phyloP scores from a whole-genome alignment of 2,113 vertebrate genomes.

The Rhabdomys dilectus region DNA sequence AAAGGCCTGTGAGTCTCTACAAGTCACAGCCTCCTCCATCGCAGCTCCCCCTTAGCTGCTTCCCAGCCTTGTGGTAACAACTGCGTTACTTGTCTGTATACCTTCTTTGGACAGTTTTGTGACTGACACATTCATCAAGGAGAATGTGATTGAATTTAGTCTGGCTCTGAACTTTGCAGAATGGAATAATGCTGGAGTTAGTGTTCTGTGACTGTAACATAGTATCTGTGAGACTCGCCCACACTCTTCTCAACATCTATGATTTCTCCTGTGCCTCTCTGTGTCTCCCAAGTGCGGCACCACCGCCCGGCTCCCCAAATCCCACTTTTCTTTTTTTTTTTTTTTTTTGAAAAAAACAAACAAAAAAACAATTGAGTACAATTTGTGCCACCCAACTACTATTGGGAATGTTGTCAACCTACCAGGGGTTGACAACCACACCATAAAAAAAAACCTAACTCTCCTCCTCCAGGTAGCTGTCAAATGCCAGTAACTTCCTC shows the following conservation, averaged over 20 bases:
- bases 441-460: background rate
- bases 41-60: background rate
- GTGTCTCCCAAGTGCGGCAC: too few species aligned
- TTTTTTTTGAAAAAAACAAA: too few species aligned
- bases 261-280: constrained; percentile 42
- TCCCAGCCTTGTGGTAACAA: background rate
- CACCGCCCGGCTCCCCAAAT: too few species aligned
- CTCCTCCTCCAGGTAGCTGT: background rate
- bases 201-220: constrained; percentile 33
- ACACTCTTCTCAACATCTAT: background rate
- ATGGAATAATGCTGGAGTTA: background rate
- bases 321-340: too few species aligned
- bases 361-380: background rate
- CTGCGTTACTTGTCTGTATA: background rate
- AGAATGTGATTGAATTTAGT: background rate
- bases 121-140: background rate
- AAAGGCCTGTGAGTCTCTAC: background rate
- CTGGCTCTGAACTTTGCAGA: constrained; percentile 28
- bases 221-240: background rate
- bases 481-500: background rate
- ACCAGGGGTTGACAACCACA: background rate
- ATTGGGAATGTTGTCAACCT: background rate
- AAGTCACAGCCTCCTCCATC: background rate
- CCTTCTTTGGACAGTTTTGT: background rate
- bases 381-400: background rate